Evolutionary conservation across 2,797 vertebrate genomes (phyloP).

Genomic region (Micrastur ruficollis): DNA sequence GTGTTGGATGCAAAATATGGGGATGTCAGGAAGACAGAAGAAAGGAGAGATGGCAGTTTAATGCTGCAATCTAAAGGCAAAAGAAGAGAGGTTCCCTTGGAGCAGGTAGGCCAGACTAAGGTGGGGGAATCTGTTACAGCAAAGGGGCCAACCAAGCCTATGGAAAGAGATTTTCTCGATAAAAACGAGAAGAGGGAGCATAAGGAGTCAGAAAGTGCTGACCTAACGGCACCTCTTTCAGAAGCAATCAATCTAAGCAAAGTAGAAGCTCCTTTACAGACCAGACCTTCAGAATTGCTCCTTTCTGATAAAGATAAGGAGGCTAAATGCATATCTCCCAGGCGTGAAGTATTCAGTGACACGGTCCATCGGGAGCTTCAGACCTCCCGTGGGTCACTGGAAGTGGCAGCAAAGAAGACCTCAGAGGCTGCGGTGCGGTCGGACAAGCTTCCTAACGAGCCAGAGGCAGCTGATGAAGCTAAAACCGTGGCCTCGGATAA

Average conservation of each 20-base stretch:
- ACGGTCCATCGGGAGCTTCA: fast-evolving
- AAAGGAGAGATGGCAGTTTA: background rate
- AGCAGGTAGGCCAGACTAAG: background rate
- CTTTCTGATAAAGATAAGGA: background rate
- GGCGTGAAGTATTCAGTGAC: background rate
- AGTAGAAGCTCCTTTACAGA: background rate
- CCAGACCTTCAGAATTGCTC: background rate
- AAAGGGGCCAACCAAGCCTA: background rate
- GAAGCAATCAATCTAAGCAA: background rate
- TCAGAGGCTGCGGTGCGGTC: background rate
- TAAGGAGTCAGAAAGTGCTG: background rate
- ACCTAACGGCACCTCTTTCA: background rate
- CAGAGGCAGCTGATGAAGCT: background rate
- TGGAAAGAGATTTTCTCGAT: background rate
- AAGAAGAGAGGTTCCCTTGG: background rate
- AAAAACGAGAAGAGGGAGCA: background rate
- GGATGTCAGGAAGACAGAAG: fast-evolving
- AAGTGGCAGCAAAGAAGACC: background rate
- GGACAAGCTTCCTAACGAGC: fast-evolving
- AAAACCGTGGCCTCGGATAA: fast-evolving
- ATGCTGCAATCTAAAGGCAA: background rate
- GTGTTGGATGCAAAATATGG: background rate
- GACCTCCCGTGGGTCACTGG: background rate
- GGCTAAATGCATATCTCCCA: background rate
- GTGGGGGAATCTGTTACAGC: background rate